Conservation (phyloP, 2,888 invertebrate species). For the Ormyrus nitidulus region DNA sequence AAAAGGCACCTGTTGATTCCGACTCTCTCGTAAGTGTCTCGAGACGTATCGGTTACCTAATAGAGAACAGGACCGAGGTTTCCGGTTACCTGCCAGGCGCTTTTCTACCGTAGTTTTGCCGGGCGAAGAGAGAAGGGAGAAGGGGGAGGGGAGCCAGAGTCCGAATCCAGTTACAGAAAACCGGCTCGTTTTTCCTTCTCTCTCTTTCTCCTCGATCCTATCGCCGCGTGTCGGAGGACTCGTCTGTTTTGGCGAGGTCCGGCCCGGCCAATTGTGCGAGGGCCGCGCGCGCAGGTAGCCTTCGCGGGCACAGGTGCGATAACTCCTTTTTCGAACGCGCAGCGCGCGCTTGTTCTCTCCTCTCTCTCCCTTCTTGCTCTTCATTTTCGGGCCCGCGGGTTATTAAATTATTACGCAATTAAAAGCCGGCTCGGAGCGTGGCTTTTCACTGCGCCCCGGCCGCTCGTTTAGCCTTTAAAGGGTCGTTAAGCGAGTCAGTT, state of each 20-base stretch:
- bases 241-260: conserved; percentile 45
- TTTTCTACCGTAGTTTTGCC: background rate
- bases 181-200: conserved; percentile 39
- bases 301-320: conserved; percentile 54
- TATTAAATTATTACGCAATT: conserved; percentile 54
- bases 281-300: conserved; percentile 34
- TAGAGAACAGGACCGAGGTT: conserved; percentile 46
- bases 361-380: background rate
- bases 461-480: background rate
- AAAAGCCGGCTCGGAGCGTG: conserved; percentile 21
- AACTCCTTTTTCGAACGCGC: conserved; percentile 53
- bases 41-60: conserved; percentile 51
- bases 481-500: conserved; percentile 19
- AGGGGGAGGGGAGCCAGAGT: background rate
- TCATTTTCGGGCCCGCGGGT: conserved; percentile 23
- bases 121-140: background rate
- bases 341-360: conserved; percentile 22
- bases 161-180: conserved; percentile 55
- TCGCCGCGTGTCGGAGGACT: conserved; percentile 17
- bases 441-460: conserved; percentile 13
- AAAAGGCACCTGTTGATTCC: conserved; percentile 54
- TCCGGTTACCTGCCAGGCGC: conserved; percentile 35
- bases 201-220: conserved; percentile 5
- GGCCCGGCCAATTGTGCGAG: conserved; percentile 47
- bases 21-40: conserved; percentile 17